Base-by-base conservation (phyloP, 2,888 invertebrate species). In the Pachycephus smyrnensis region DNA sequence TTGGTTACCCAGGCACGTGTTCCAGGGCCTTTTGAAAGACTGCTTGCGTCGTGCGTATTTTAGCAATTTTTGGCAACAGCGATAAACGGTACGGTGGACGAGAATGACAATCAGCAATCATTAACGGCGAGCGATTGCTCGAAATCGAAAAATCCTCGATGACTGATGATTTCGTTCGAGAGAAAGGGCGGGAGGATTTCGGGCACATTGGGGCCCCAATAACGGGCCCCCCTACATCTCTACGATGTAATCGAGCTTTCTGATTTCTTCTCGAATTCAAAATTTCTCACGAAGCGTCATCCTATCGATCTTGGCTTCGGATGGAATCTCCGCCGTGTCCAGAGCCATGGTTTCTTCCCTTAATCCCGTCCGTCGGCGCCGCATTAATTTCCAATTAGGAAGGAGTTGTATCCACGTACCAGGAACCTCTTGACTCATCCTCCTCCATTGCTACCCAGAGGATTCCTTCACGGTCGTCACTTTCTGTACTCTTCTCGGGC, bases 161-260 rank as follows among this genome's bases (percentile, higher is more conserved):
- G 55, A 55, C 55, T 55, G 23, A 55, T 55, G 55, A 55, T 55
- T 55, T 55, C 23, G 55, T 55, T 55, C 55, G 55, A 23, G 23
- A 23, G 55, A 55, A 23, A 55, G 55, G 55, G 55, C 55, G 55
- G 55, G 55, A 55, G 55, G 55, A 23, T 55, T 55, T 55, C 23
- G 82, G 84, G 79, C 86, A 85, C 83, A 75, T 76, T 77, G 84
- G 86, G 87, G 86, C 86, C 86, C 86, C 81, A 78, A 77, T 30
- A 40, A 55, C 81, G 84, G 85, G 82, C 84, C 86, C 82, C 85
- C 73, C 83, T 85, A 87, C 87, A 87, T 87, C 82, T 85, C 87
- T 75, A 75, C 74, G 75, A 79, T 80, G 68, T 80, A 33, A 40
- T 69, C 36, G 71, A 75, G 79, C 75, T 77, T 31, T 68, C 33